These are phyloP conservation scores for Vandiemenella viatica DNA, from an alignment of 2,888 invertebrate species.

Conservation along the genomic window DNA sequence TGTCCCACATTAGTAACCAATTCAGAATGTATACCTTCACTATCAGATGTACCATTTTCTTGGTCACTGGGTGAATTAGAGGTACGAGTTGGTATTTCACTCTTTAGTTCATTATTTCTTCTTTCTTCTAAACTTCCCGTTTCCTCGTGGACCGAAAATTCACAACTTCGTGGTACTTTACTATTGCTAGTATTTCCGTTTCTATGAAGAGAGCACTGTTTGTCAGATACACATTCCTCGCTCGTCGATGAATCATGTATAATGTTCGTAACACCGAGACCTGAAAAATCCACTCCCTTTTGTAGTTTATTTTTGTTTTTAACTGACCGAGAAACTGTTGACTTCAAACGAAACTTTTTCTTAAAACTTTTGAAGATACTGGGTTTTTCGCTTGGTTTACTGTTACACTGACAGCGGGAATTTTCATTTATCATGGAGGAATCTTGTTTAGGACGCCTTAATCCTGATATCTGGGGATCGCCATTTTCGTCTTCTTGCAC, in stretches of 20 bases:
- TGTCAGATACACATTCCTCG: constrained; percentile 7
- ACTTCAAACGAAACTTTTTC: constrained; percentile 13
- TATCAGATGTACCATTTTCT: background rate
- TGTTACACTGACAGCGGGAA: constrained; percentile 9
- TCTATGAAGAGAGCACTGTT: constrained; percentile 5
- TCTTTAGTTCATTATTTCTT: background rate
- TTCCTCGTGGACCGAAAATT: background rate
- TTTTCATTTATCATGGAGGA: constrained; percentile 4
- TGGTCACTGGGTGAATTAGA: too few species aligned
- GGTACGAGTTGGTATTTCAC: too few species aligned
- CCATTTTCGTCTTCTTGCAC: constrained; percentile 15
- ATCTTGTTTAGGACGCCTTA: constrained; percentile 6
- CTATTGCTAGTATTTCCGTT: constrained; percentile 3
- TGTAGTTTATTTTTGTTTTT: constrained; percentile 14
- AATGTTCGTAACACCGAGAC: constrained; percentile 1
- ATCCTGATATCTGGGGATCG: constrained; percentile 7
- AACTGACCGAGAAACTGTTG: constrained; percentile 7
- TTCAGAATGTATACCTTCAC: background rate
- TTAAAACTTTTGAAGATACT: constrained; percentile 15
- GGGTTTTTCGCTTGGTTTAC: constrained; percentile 10
- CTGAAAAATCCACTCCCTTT: constrained; percentile 10
- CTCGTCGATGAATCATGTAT: constrained; percentile 6
- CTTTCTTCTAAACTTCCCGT: too few species aligned
- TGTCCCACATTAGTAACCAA: background rate
- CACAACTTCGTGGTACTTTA: background rate